Conservation (phyloP, 2,888 invertebrate species). For the Baronia brevicornis region DNA sequence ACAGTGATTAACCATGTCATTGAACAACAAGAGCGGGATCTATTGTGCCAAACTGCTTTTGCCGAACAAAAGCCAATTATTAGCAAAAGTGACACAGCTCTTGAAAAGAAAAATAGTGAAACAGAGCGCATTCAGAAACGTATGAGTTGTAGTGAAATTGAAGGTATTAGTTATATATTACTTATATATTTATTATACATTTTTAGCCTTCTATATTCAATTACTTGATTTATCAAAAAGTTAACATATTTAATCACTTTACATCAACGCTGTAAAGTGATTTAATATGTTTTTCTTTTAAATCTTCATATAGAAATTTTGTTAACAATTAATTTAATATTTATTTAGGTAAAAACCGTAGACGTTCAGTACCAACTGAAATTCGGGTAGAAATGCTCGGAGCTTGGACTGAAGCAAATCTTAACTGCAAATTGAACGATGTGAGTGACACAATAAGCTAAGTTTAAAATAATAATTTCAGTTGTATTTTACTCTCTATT, state of each 20-base stretch:
- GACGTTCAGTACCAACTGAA: slow-evolving; percentile 43
- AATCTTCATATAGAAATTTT: background rate
- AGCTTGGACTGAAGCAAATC: slow-evolving; percentile 66
- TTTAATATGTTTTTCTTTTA: background rate
- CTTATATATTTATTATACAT: background rate
- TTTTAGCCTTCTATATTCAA: no score
- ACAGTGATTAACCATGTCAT: slow-evolving; percentile 67
- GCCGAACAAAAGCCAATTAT: slow-evolving; percentile 42
- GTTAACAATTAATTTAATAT: background rate
- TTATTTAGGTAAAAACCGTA: slow-evolving; percentile 37
- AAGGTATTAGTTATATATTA: slow-evolving; percentile 36
- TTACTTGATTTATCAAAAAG: no score
- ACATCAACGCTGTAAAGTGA: no score
- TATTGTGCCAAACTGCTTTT: slow-evolving; percentile 47
- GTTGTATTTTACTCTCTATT: background rate
- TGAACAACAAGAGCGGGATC: slow-evolving; percentile 61
- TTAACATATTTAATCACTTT: no score
- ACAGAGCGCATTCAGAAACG: slow-evolving; percentile 40
- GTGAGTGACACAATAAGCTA: slow-evolving; percentile 32
- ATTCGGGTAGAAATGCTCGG: slow-evolving; percentile 65
- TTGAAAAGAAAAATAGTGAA: slow-evolving; percentile 41
- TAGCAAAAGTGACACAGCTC: slow-evolving; percentile 55
- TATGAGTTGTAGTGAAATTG: slow-evolving; percentile 58
- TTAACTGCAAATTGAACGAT: slow-evolving; percentile 70
- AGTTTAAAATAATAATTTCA: background rate